Percentiles rank a stretch among this genome's conserved stretches.
These are phyloP conservation scores for Emmelina monodactyla DNA, from an alignment of 2,888 invertebrate species.

Conservation along the genomic window DNA sequence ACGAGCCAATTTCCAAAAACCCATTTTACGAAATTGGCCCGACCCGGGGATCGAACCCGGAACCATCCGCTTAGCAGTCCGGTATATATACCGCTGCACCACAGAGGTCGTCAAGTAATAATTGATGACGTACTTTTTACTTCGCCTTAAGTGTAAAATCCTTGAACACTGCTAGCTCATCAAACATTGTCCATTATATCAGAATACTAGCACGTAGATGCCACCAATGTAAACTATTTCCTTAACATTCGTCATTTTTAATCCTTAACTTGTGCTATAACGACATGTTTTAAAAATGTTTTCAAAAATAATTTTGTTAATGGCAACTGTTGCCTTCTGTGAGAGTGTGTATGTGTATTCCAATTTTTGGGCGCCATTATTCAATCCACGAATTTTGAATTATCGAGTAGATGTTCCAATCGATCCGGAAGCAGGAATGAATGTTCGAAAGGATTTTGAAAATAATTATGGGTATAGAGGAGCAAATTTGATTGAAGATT, in stretches of 20 bases:
- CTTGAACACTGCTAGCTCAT: conserved; percentile 23
- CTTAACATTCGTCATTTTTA: conserved; percentile 17
- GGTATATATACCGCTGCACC: too few species aligned
- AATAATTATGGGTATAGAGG: conserved; percentile 35
- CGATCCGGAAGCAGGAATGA: conserved; percentile 28
- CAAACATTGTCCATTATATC: conserved; percentile 15
- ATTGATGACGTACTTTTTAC: neutral
- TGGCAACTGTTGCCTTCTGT: conserved; percentile 18
- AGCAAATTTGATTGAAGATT: conserved; percentile 31
- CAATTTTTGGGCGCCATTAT: conserved; percentile 51
- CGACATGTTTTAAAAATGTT: conserved; percentile 13
- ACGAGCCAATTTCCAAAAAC: too few species aligned
- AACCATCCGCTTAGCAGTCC: too few species aligned
- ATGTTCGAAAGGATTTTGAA: conserved; percentile 25
- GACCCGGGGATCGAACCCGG: too few species aligned
- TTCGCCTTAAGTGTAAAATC: conserved; percentile 17
- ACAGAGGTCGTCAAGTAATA: too few species aligned
- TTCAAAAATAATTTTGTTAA: conserved; percentile 19
- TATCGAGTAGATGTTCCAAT: conserved; percentile 40
- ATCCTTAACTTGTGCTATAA: conserved; percentile 11
- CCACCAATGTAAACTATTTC: conserved; percentile 16
- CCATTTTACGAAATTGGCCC: too few species aligned
- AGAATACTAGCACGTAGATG: neutral
- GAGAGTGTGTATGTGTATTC: conserved; percentile 30
- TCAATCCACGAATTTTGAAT: conserved; percentile 35